Conservation (phyloP, 1,140 invertebrate genomes). For the Acromyrmex charruanus region DNA sequence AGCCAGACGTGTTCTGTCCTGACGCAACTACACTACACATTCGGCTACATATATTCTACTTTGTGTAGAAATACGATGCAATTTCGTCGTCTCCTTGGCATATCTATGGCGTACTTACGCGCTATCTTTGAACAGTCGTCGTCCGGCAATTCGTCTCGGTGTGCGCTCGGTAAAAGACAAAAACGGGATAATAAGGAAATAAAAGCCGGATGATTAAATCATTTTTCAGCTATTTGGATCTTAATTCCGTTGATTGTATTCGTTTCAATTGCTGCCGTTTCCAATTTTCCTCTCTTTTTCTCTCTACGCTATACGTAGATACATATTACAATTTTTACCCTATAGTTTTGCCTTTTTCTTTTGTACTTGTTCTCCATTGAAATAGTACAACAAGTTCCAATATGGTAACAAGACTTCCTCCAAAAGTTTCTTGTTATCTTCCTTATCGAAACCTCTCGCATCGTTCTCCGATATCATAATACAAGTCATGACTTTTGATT, state of each 20-base stretch:
- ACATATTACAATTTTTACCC: not conserved
- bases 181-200: constrained; percentile 66
- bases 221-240: constrained; percentile 74
- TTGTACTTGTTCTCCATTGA: constrained; percentile 8
- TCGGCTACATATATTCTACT: constrained; percentile 43
- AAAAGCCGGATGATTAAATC: constrained; percentile 76
- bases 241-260: constrained; percentile 74
- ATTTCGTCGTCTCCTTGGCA: constrained; percentile 48
- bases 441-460: constrained; percentile 30
- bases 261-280: not conserved
- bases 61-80: constrained; percentile 55
- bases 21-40: constrained; percentile 30
- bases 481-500: constrained; percentile 23
- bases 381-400: not conserved
- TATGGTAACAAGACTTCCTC: constrained; percentile 15
- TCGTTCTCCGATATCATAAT: not conserved
- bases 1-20: constrained; percentile 15
- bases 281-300: not conserved
- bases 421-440: constrained; percentile 27
- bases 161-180: constrained; percentile 12
- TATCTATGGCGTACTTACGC: constrained; percentile 42
- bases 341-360: not conserved
- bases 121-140: constrained; percentile 56
- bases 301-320: not conserved
- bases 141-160: constrained; percentile 22